These are phyloP conservation scores for Drosophila ironensis DNA, from an alignment of 1,140 invertebrate species.

Conservation along the genomic window DNA sequence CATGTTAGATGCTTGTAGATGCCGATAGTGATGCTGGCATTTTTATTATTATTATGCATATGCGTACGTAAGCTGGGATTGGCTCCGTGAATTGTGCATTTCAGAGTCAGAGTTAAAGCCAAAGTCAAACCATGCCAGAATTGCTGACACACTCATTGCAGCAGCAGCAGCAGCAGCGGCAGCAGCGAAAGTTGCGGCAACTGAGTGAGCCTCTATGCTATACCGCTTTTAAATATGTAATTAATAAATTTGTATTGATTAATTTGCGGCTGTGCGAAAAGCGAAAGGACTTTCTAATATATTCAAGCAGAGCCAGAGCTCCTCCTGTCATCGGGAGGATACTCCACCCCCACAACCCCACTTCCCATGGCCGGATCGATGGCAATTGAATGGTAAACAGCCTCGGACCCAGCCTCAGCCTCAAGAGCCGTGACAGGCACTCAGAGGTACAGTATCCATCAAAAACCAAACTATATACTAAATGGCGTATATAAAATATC, in stretches of 20 bases:
- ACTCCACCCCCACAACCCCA: background rate
- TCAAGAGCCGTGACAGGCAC: slow-evolving; percentile 31
- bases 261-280: slow-evolving; percentile 39
- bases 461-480: slow-evolving; percentile 6
- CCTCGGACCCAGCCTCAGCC: background rate
- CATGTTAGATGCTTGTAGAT: slow-evolving; percentile 9
- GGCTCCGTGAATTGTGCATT: slow-evolving; percentile 37
- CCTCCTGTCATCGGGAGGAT: slow-evolving; percentile 22
- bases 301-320: slow-evolving; percentile 6
- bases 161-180: no score
- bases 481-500: background rate
- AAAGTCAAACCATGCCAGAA: slow-evolving; percentile 26
- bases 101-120: slow-evolving; percentile 18
- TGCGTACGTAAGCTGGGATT: slow-evolving; percentile 54
- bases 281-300: slow-evolving; percentile 48
- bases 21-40: slow-evolving; percentile 45
- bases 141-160: slow-evolving; percentile 36
- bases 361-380: slow-evolving; percentile 13
- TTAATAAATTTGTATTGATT: slow-evolving; percentile 50
- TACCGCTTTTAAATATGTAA: slow-evolving; percentile 48
- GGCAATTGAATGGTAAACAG: slow-evolving; percentile 8
- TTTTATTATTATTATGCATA: slow-evolving; percentile 55
- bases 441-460: slow-evolving; percentile 29
- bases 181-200: slow-evolving; percentile 44
- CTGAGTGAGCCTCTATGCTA: background rate